A percentile compares a stretch with the other conserved stretches of the same genome.
phyloP scores from a whole-genome alignment of 2,113 vertebrate genomes.

The Paradoxurus hermaphroditus region DNA sequence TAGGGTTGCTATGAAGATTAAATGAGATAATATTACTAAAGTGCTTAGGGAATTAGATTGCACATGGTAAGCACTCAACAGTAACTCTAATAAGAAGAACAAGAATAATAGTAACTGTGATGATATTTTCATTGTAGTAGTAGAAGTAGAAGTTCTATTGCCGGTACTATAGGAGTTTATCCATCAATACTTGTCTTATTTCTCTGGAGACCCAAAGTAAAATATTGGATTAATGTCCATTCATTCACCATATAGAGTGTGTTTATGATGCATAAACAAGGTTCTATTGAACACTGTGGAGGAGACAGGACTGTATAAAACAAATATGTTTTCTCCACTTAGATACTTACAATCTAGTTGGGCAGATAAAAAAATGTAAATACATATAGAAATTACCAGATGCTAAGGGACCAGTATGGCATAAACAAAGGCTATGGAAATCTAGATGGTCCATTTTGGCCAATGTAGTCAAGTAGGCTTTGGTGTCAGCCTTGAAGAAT shows the following conservation, averaged over 20 bases:
- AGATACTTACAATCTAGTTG: not conserved
- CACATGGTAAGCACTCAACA: not conserved
- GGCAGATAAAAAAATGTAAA: not conserved
- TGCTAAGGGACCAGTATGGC: not conserved
- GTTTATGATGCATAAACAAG: not conserved
- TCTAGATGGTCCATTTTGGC: not conserved
- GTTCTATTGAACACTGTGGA: not conserved
- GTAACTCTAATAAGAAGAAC: not conserved
- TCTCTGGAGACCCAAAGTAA: not conserved
- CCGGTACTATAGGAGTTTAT: not conserved
- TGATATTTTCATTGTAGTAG: not conserved
- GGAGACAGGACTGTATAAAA: not conserved
- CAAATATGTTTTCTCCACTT: not conserved
- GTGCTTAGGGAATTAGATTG: not conserved
- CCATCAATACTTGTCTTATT: not conserved
- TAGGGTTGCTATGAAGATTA: not conserved
- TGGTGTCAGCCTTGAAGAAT: conserved; percentile 33
- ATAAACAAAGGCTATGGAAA: not conserved
- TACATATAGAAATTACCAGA: not conserved
- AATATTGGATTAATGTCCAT: not conserved
- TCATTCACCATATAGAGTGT: not conserved
- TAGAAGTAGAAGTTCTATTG: not conserved
- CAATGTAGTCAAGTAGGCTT: not conserved
- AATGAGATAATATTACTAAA: not conserved
- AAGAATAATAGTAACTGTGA: not conserved